Percentiles rank a stretch among this genome's conserved stretches.
These are phyloP conservation scores for Rhea pennata DNA, from an alignment of 2,113 vertebrate species.

Conservation along the genomic window DNA sequence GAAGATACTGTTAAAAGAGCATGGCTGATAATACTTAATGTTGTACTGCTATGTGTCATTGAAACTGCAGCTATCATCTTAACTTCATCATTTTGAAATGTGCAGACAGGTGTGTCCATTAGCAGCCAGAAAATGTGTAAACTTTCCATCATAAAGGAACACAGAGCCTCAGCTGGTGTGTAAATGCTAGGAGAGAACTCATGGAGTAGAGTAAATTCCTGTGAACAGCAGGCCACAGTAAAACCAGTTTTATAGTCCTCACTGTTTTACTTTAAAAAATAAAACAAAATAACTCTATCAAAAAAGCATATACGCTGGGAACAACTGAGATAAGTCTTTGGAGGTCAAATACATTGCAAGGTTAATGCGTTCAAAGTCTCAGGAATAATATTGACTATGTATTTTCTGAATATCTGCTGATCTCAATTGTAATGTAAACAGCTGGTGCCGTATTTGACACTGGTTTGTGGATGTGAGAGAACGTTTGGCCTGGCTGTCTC, in stretches of 20 bases:
- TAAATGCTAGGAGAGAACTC: neutral
- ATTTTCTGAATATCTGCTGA: neutral
- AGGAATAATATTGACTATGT: neutral
- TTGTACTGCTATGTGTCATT: neutral
- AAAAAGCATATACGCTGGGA: neutral
- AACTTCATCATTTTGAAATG: neutral
- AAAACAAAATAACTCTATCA: neutral
- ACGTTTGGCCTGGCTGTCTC: neutral
- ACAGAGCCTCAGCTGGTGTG: neutral
- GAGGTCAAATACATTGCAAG: neutral
- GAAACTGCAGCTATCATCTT: neutral
- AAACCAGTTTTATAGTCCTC: neutral
- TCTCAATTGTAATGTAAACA: neutral
- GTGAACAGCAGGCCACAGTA: neutral
- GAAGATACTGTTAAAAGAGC: neutral
- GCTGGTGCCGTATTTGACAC: neutral
- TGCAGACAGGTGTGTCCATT: neutral
- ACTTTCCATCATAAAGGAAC: neutral
- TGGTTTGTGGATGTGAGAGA: neutral
- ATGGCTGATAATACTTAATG: neutral
- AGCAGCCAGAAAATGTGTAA: constrained; percentile 5
- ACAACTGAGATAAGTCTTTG: neutral
- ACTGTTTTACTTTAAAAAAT: neutral
- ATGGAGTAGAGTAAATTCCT: neutral
- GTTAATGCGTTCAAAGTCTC: neutral